Percentiles rank a stretch among this genome's conserved stretches.
phyloP scores from a whole-genome alignment of 2,888 invertebrate species.

The Cerceris ruficornis region DNA sequence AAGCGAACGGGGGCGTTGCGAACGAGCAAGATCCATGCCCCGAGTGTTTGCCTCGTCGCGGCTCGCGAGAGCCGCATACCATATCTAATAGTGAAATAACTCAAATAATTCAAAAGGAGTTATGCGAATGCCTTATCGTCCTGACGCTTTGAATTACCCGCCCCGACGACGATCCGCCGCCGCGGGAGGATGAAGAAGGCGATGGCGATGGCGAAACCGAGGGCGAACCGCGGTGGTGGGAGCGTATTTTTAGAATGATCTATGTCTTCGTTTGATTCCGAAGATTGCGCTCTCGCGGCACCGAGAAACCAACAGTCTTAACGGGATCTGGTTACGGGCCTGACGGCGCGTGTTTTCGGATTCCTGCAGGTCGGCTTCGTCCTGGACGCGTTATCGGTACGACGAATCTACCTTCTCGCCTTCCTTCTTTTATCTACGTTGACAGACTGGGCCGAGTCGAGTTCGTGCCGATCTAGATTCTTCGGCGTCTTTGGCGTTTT shows the following conservation, averaged over 20 bases:
- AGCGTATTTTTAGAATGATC: conserved; percentile 78
- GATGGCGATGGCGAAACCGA: conserved; percentile 38
- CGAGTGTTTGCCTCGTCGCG: conserved; percentile 44
- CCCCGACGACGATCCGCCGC: conserved; percentile 38
- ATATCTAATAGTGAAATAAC: conserved; percentile 80
- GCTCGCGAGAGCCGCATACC: conserved; percentile 71
- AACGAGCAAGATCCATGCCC: conserved; percentile 33
- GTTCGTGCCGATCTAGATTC: conserved; percentile 55
- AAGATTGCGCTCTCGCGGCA: conserved; percentile 71
- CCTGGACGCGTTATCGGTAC: conserved; percentile 60
- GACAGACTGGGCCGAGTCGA: conserved; percentile 35
- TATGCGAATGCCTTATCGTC: conserved; percentile 78
- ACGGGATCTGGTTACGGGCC: conserved; percentile 74
- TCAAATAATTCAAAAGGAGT: conserved; percentile 79
- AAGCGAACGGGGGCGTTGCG: conserved; percentile 9
- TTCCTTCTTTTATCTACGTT: conserved; percentile 47
- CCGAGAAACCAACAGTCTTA: conserved; percentile 60
- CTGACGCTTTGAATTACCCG: conserved; percentile 76
- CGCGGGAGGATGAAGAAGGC: conserved; percentile 43
- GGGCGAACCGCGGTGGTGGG: conserved; percentile 44
- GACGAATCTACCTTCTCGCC: conserved; percentile 58
- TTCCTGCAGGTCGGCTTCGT: conserved; percentile 53
- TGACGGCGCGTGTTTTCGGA: conserved; percentile 66
- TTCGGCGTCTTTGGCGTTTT: conserved; percentile 10
- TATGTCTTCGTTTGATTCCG: conserved; percentile 78